Percentiles rank a stretch among this genome's conserved stretches.
Evolutionary conservation across 1,140 invertebrate genomes (phyloP).

Genomic region (Archegozetes longisetosus): DNA sequence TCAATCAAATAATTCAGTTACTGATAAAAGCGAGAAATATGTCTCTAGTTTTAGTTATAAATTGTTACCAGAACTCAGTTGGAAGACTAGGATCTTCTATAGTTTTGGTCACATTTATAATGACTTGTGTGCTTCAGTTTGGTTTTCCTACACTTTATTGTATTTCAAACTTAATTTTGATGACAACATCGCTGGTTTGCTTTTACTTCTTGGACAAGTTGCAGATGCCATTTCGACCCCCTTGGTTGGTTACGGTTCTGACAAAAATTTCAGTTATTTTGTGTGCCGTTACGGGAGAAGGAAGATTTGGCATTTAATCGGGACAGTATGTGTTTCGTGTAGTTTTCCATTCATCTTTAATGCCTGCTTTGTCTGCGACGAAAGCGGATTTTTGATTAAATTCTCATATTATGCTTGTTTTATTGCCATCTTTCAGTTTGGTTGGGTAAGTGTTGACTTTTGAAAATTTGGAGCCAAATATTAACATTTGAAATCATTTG

Average conservation of each 20-base stretch:
- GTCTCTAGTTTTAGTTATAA: not conserved
- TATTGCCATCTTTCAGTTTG: conserved; percentile 85
- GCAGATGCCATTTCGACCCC: conserved; percentile 75
- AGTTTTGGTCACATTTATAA: conserved; percentile 76
- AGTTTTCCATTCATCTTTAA: conserved; percentile 83
- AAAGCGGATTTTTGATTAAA: conserved; percentile 46
- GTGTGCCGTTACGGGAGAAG: conserved; percentile 19
- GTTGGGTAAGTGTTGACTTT: conserved; percentile 81
- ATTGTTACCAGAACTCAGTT: conserved; percentile 1
- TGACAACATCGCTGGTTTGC: conserved; percentile 50
- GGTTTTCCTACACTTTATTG: conserved; percentile 93
- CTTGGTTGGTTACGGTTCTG: conserved; percentile 62
- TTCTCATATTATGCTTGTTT: conserved; percentile 73
- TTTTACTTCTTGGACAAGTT: conserved; percentile 55
- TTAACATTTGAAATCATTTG: too few relatives aligned
- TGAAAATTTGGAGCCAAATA: too few relatives aligned
- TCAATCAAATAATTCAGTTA: too few relatives aligned
- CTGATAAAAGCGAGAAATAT: too few relatives aligned
- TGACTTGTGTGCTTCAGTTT: conserved; percentile 87
- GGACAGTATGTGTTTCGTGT: conserved; percentile 54
- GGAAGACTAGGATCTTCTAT: conserved; percentile 37
- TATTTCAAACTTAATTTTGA: conserved; percentile 64
- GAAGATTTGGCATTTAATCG: conserved; percentile 28
- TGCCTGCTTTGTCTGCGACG: conserved; percentile 52
- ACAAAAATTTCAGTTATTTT: conserved; percentile 43